phyloP scores from a whole-genome alignment of 1,140 invertebrate species.

The Geopemphigus sp. region DNA sequence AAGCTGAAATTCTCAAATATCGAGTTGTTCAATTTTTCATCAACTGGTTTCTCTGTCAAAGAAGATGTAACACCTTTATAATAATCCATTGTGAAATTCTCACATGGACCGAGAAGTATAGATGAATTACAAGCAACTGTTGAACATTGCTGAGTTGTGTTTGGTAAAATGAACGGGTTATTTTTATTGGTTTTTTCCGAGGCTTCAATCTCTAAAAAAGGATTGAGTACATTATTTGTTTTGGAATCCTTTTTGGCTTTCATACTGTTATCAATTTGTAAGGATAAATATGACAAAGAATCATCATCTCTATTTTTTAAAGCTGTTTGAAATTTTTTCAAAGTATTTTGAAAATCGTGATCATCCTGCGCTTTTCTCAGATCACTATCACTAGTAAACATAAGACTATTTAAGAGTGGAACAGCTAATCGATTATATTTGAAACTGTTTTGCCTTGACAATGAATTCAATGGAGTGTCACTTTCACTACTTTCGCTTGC shows the following conservation, averaged over 20 bases:
- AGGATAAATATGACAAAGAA: constrained; percentile 47
- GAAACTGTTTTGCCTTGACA: constrained; percentile 51
- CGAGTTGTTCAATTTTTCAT: constrained; percentile 22
- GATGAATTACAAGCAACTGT: constrained; percentile 50
- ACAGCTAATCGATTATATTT: constrained; percentile 33
- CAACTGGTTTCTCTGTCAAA: constrained; percentile 52
- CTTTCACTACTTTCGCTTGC: constrained; percentile 63
- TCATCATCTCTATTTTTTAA: constrained; percentile 52
- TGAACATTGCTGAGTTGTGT: constrained; percentile 33
- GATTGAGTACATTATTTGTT: constrained; percentile 20
- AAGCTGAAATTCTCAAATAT: constrained; percentile 46
- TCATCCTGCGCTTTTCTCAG: constrained; percentile 58
- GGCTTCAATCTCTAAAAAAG: constrained; percentile 56
- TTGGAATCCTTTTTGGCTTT: constrained; percentile 24
- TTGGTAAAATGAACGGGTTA: constrained; percentile 49
- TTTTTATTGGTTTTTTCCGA: constrained; percentile 54
- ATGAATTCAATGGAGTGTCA: constrained; percentile 54
- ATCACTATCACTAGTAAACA: constrained; percentile 62
- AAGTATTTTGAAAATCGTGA: constrained; percentile 61
- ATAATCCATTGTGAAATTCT: constrained; percentile 60
- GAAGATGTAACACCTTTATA: constrained; percentile 59
- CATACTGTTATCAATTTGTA: constrained; percentile 40
- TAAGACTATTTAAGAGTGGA: constrained; percentile 52
- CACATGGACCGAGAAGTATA: constrained; percentile 61
- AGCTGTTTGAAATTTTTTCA: constrained; percentile 59